Evolutionary conservation across 2,113 vertebrate genomes (phyloP).

Genomic region (Thermophis baileyi): DNA sequence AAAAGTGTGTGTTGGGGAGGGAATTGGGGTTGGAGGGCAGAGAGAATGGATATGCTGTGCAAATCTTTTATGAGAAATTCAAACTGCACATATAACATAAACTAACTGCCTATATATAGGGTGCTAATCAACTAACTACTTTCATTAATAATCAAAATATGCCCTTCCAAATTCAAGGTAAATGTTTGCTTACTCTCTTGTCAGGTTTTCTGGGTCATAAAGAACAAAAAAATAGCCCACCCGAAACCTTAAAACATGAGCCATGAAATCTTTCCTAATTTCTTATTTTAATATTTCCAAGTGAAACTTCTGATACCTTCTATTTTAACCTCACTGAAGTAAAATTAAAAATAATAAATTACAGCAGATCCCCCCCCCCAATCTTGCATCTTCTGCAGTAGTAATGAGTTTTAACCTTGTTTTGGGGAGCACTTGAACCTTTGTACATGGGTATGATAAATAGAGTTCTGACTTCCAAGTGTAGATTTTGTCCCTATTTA

Average conservation of each 20-base stretch:
- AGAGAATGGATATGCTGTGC: not conserved
- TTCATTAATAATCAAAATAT: conserved; percentile 2
- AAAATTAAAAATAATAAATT: not conserved
- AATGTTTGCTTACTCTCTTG: not conserved
- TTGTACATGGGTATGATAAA: not conserved
- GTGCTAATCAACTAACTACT: not conserved
- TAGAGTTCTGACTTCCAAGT: not conserved
- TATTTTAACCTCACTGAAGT: not conserved
- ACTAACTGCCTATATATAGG: not conserved
- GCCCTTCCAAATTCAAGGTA: not conserved
- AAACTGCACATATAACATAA: not conserved
- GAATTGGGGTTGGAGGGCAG: not conserved
- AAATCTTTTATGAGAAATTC: not conserved
- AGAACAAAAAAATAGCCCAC: not conserved
- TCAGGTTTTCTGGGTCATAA: not conserved
- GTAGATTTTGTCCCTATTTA: not conserved
- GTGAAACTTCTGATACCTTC: not conserved
- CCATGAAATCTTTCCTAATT: not conserved
- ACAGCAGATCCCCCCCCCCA: not conserved
- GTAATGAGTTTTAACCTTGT: not conserved
- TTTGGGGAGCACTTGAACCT: not conserved
- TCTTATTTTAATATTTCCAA: not conserved
- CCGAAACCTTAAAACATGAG: not conserved
- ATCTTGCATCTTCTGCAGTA: not conserved
- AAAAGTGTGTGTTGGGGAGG: not conserved